Percentiles rank a stretch among this genome's conserved stretches.
Conservation (phyloP, 2,797 vertebrate species). For the Ptychadena robeensis region DNA sequence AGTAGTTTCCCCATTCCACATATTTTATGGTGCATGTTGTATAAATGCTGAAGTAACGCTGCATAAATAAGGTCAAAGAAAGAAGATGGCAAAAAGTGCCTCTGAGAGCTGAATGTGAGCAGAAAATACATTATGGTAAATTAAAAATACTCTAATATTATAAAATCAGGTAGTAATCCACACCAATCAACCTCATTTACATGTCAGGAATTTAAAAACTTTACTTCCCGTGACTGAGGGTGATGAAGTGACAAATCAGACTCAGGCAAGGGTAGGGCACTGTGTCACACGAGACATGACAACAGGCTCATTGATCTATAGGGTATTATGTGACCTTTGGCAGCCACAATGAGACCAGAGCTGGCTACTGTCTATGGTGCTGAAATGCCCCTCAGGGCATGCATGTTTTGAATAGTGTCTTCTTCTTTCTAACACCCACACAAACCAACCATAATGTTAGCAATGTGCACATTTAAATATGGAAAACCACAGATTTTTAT, state of each 20-base stretch:
- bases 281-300: slow-evolving; percentile 54
- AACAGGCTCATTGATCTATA: slow-evolving; percentile 53
- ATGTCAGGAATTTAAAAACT: neutral
- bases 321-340: slow-evolving; percentile 46
- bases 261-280: slow-evolving; percentile 12
- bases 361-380: slow-evolving; percentile 56
- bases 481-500: neutral
- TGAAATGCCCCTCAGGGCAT: slow-evolving; percentile 46
- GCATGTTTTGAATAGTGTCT: slow-evolving; percentile 2
- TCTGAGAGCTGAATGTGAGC: neutral
- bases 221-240: slow-evolving; percentile 12
- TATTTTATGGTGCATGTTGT: neutral
- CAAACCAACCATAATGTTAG: slow-evolving; percentile 2
- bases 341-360: slow-evolving; percentile 33
- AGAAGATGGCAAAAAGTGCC: neutral
- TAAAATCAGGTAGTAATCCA: slow-evolving; percentile 4
- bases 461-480: neutral
- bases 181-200: neutral
- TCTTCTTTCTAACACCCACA: slow-evolving; percentile 26
- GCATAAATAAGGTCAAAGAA: neutral
- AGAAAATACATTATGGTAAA: neutral
- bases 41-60: neutral
- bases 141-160: slow-evolving; percentile 2
- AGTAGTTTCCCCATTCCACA: neutral
- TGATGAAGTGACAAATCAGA: slow-evolving; percentile 10